Percentiles rank a stretch among this genome's conserved stretches.
phyloP scores from a whole-genome alignment of 2,888 invertebrate genomes.

The Calameuta idolon region DNA sequence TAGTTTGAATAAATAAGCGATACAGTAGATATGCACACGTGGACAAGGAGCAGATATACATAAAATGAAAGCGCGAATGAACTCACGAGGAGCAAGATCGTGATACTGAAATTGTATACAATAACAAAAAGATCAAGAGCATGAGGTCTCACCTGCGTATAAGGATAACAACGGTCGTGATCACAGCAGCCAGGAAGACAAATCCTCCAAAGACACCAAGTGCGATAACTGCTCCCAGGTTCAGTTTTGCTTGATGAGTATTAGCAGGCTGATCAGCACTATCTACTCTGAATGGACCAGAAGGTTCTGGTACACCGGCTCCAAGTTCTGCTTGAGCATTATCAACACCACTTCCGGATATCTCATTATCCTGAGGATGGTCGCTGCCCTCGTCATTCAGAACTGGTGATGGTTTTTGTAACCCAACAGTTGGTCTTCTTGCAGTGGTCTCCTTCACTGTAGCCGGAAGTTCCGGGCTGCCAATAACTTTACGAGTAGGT shows the following conservation, averaged over 20 bases:
- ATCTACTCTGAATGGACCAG: conserved; percentile 71
- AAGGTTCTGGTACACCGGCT: conserved; percentile 64
- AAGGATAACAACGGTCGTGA: conserved; percentile 89
- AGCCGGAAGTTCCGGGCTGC: conserved; percentile 53
- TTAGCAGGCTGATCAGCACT: conserved; percentile 51
- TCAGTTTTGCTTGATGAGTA: conserved; percentile 74
- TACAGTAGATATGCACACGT: conserved; percentile 33
- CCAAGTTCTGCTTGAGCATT: conserved; percentile 58
- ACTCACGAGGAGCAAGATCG: conserved; percentile 32
- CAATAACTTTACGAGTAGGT: conserved; percentile 28
- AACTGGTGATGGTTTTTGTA: conserved; percentile 52
- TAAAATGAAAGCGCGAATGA: conserved; percentile 8
- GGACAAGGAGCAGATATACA: conserved; percentile 24
- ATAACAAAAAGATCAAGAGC: conserved; percentile 4
- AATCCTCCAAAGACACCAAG: conserved; percentile 92
- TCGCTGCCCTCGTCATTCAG: conserved; percentile 67
- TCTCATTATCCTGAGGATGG: conserved; percentile 87
- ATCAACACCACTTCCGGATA: conserved; percentile 69
- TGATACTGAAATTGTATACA: not conserved
- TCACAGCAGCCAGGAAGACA: conserved; percentile 88
- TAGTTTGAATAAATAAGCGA: conserved; percentile 38
- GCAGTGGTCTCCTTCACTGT: conserved; percentile 56
- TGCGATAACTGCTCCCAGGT: conserved; percentile 89
- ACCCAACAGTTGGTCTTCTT: conserved; percentile 54
- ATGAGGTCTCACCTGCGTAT: conserved; percentile 80